phyloP scores from a whole-genome alignment of 2,888 invertebrate genomes.

The Macrosoma leucophasiata region DNA sequence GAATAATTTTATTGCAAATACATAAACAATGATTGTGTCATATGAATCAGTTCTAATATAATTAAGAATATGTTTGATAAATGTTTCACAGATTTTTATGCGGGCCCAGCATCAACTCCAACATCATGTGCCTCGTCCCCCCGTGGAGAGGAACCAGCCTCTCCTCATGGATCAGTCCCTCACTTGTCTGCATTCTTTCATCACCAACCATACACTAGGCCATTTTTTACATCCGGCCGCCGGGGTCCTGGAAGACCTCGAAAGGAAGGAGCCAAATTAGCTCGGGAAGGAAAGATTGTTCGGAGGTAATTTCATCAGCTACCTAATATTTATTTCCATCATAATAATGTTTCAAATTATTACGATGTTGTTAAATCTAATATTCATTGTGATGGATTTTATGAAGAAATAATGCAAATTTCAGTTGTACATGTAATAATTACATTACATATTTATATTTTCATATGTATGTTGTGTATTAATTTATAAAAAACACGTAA shows the following conservation, averaged over 20 bases:
- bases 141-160: conserved; percentile 77
- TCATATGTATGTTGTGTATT: no score
- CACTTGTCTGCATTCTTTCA: conserved; percentile 65
- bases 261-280: conserved; percentile 79
- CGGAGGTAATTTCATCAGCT: conserved; percentile 52
- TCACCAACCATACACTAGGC: conserved; percentile 60
- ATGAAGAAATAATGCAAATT: no score
- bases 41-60: no score
- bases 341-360: no score
- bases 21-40: not conserved
- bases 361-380: no score
- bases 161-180: conserved; percentile 67
- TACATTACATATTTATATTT: no score
- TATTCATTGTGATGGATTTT: no score
- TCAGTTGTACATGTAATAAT: no score
- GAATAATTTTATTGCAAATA: not conserved
- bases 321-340: no score
- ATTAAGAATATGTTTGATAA: not conserved
- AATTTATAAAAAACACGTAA: no score
- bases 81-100: conserved; percentile 56
- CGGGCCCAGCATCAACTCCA: conserved; percentile 80
- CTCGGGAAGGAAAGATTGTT: conserved; percentile 68
- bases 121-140: conserved; percentile 79
- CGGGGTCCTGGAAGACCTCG: conserved; percentile 88
- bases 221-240: conserved; percentile 74